Conservation (phyloP, 2,797 vertebrate species). For the Hyperoplus immaculatus region DNA sequence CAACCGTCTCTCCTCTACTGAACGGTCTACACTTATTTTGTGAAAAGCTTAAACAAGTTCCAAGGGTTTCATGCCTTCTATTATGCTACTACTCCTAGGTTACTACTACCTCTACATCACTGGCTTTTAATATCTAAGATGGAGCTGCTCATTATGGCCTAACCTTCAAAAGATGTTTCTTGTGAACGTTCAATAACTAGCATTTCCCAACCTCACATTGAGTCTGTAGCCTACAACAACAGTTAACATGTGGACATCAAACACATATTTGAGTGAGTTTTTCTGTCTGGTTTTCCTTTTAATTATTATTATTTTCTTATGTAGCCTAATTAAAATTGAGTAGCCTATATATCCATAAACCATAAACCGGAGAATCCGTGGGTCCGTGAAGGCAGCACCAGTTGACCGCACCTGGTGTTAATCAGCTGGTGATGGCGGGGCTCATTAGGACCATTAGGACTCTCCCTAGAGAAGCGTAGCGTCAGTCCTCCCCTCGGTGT, state of each 20-base stretch:
- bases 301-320: background rate
- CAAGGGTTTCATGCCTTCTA: background rate
- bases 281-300: background rate
- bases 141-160: no score
- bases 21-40: background rate
- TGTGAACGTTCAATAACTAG: background rate
- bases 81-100: no score
- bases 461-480: background rate
- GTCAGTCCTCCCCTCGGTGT: background rate
- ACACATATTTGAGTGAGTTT: background rate
- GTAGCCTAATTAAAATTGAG: no score
- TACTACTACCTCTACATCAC: no score
- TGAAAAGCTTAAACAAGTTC: background rate
- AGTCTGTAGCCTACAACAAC: background rate
- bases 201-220: background rate
- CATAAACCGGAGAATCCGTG: background rate
- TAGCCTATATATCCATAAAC: no score
- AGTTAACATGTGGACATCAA: background rate
- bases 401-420: slow-evolving; percentile 31
- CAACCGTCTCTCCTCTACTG: background rate
- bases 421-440: slow-evolving; percentile 30
- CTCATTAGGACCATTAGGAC: background rate
- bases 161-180: background rate
- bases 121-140: no score
- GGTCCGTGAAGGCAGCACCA: slow-evolving; percentile 43